These are phyloP conservation scores for Caloenas nicobarica DNA, from an alignment of 2,113 vertebrate genomes.

Conservation along the genomic window DNA sequence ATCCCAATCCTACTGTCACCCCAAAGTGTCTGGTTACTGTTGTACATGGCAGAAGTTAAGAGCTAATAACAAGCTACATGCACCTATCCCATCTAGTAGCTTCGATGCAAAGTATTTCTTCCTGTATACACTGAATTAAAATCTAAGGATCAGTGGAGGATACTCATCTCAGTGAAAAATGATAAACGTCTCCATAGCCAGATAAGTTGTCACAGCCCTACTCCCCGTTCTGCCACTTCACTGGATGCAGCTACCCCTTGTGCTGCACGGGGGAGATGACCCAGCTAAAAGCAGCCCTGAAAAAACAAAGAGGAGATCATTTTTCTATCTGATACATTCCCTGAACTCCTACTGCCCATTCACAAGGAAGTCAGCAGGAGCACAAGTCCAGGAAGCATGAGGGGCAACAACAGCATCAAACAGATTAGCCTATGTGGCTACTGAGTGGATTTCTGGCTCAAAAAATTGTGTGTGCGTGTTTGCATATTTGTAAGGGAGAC, in stretches of 20 bases:
- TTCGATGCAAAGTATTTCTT: not conserved
- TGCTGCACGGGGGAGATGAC: not conserved
- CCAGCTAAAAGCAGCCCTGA: not conserved
- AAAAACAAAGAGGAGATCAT: not conserved
- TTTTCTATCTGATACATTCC: not conserved
- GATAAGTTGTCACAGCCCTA: not conserved
- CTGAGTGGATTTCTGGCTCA: not conserved
- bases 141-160: not conserved
- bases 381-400: accelerated
- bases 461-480: not conserved
- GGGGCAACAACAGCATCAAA: not conserved
- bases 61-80: not conserved
- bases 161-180: not conserved
- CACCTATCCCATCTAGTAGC: not conserved
- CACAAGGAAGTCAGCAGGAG: not conserved
- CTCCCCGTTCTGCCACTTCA: not conserved
- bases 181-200: not conserved
- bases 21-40: not conserved
- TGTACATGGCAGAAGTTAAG: not conserved
- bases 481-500: not conserved
- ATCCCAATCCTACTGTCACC: not conserved
- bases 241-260: not conserved
- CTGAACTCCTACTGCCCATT: not conserved
- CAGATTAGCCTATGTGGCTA: accelerated
- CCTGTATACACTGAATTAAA: not conserved